phyloP scores from a whole-genome alignment of 2,113 vertebrate genomes.

The Micronycteris hirsuta region DNA sequence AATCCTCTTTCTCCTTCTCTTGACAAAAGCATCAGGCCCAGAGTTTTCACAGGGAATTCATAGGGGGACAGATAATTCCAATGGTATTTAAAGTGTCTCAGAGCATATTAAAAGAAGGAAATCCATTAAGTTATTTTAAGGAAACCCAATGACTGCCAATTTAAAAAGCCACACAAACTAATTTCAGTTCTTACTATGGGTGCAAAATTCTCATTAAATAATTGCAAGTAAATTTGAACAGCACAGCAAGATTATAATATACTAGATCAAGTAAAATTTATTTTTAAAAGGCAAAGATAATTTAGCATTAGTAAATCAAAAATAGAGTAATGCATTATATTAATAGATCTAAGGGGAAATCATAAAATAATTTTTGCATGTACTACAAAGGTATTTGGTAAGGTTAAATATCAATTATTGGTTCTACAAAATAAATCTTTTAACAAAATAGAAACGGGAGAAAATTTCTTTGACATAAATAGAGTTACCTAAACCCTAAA shows the following conservation, averaged over 20 bases:
- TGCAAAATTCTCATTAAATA: not conserved
- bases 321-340: not conserved
- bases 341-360: not conserved
- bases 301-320: not conserved
- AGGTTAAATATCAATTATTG: not conserved
- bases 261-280: not conserved
- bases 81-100: not conserved
- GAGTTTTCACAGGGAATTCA: not conserved
- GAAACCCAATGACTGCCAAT: not conserved
- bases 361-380: not conserved
- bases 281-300: not conserved
- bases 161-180: not conserved
- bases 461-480: not conserved
- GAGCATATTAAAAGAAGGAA: not conserved
- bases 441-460: not conserved
- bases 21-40: not conserved
- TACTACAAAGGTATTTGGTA: not conserved
- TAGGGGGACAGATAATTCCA: not conserved
- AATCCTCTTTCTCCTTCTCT: not conserved
- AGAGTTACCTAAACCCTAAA: not conserved
- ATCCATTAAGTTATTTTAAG: not conserved
- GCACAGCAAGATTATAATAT: not conserved
- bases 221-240: not conserved
- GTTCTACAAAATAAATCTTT: not conserved
- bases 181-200: not conserved